These are phyloP conservation scores for Rhinolophus ferrumequinum DNA, from an alignment of 2,113 vertebrate genomes.

Conservation along the genomic window DNA sequence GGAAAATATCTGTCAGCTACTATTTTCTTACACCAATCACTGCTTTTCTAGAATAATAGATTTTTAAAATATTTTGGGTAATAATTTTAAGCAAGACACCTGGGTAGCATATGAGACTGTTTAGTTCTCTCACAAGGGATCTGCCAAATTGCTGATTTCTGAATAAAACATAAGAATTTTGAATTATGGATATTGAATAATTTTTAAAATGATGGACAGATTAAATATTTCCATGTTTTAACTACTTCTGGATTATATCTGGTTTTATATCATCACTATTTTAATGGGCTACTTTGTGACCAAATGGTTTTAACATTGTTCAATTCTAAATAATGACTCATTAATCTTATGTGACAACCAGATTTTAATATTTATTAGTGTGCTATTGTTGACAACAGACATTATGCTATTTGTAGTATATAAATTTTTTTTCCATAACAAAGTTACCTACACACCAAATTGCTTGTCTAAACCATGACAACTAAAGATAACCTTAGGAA, in stretches of 20 bases:
- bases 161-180: background rate
- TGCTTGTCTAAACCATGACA: background rate
- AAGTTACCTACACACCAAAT: background rate
- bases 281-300: background rate
- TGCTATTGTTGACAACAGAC: constrained; percentile 27
- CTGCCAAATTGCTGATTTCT: background rate
- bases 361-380: constrained; percentile 61
- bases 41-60: constrained; percentile 14
- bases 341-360: constrained; percentile 65
- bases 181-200: constrained; percentile 37
- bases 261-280: background rate
- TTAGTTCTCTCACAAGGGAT: background rate
- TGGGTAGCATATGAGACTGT: background rate
- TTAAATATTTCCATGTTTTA: constrained; percentile 50
- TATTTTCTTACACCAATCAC: background rate
- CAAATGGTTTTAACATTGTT: constrained; percentile 37
- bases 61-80: background rate
- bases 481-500: background rate
- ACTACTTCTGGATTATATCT: constrained; percentile 40
- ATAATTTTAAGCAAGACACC: constrained; percentile 40
- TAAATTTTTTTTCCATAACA: background rate
- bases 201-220: constrained; percentile 48
- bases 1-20: background rate
- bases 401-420: background rate
- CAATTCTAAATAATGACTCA: constrained; percentile 54